Conservation (phyloP, 1,140 invertebrate species). For the Megalopta genalis region DNA sequence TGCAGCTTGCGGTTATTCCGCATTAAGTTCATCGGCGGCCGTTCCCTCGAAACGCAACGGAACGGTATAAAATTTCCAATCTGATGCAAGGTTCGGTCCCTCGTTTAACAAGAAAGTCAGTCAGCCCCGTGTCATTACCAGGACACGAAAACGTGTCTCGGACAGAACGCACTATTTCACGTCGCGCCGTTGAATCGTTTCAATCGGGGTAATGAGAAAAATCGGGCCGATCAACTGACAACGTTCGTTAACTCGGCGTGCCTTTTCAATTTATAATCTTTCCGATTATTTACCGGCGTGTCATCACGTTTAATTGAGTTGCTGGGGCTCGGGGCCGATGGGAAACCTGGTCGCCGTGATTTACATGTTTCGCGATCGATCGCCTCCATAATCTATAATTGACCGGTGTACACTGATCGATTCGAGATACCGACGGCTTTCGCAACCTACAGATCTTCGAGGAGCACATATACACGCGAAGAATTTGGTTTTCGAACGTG, state of each 20-base stretch:
- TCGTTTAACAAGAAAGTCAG: constrained; percentile 40
- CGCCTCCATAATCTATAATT: constrained; percentile 7
- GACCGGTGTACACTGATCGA: constrained; percentile 51
- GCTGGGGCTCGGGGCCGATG: constrained; percentile 23
- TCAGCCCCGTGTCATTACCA: constrained; percentile 30
- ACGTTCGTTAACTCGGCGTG: constrained; percentile 45
- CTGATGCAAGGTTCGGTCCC: constrained; percentile 16
- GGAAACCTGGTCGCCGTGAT: constrained; percentile 12
- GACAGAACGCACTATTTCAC: constrained; percentile 43
- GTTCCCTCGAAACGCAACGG: background rate
- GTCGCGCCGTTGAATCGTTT: constrained; percentile 22
- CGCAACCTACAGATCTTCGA: constrained; percentile 54
- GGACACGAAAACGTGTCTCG: constrained; percentile 27
- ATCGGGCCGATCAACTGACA: constrained; percentile 2
- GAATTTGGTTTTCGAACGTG: no score
- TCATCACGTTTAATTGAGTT: constrained; percentile 61
- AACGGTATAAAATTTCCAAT: background rate
- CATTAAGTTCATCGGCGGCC: background rate
- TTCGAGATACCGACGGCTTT: constrained; percentile 57
- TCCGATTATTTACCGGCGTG: constrained; percentile 58
- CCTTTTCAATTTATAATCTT: constrained; percentile 62
- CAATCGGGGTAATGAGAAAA: constrained; percentile 42
- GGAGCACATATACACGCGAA: background rate
- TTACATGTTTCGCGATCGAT: no score
- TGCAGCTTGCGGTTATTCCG: background rate